Base-by-base conservation (phyloP, 2,888 invertebrate species). In the Napeogenes inachia region DNA sequence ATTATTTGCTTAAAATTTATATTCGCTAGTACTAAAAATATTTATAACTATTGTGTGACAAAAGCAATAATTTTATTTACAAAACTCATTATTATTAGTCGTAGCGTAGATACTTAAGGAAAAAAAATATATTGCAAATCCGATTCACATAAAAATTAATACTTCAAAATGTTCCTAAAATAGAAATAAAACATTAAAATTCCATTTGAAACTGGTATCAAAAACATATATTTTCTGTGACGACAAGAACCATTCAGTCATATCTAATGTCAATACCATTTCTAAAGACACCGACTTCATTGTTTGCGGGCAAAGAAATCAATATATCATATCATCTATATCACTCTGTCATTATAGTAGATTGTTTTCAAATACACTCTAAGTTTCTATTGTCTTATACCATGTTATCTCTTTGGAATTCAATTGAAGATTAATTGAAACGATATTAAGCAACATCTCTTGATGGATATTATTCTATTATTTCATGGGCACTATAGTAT, bases 361-460 rank as follows among this genome's bases (percentile, higher is more conserved):
- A 80, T 80, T 80, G 78, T 82, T 81, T 81, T 80, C 74, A 78
- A 79, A 77, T 80, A 73, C 68, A 69, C 65, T 62, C 74, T 76
- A 68, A 73, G 73, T 72, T 72, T 75, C 74, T 72, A 66, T 67
- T 62, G 59, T 67, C 61, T 64, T 66, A 62, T 64, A 65, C 56
- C 57, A 58, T 58, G 54, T 62, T 63, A 63, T 63, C 58, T 60
- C 45, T 61, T 60, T 64, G 56, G 53, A 54, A 61, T 47, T 62
- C 54, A 59, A 64, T 47, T 54, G 61, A 38, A 58, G n/a, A 42
- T 50, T 53, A 53, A 57, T 54, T 61, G 54, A 50, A 50, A 50
- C 8, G 50, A 50, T 30, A 50, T 50, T 30, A 30, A 30, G 8
- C 30, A 30, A 50, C 30, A 50, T 50, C 21, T 30, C 4, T 10